phyloP scores from a whole-genome alignment of 2,113 vertebrate species.

The Hypomesus transpacificus region DNA sequence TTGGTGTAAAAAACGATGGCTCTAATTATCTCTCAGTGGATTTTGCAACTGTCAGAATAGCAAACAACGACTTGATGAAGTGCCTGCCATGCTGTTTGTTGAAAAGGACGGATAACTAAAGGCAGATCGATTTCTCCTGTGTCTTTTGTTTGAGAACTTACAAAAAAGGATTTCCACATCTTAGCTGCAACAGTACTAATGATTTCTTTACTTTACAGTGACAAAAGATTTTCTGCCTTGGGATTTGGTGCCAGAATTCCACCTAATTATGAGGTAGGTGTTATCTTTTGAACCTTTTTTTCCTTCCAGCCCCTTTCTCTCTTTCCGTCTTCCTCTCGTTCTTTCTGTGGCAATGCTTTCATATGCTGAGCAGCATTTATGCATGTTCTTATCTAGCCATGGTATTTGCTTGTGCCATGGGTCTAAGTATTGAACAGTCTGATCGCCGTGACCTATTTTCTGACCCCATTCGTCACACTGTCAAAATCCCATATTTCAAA shows the following conservation, averaged over 20 bases:
- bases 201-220: constrained; percentile 71
- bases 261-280: constrained; percentile 90
- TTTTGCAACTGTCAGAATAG: constrained; percentile 28
- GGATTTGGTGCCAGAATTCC: constrained; percentile 95
- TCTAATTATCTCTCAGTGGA: constrained; percentile 29
- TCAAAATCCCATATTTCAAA: constrained; percentile 52
- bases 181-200: constrained; percentile 12
- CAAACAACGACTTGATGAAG: constrained; percentile 33
- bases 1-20: background rate
- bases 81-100: constrained; percentile 13
- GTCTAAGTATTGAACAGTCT: constrained; percentile 10
- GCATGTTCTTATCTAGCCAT: constrained; percentile 15
- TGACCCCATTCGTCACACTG: constrained; percentile 40
- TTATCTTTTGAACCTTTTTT: background rate
- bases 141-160: too few relatives aligned
- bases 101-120: constrained; percentile 46
- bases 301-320: background rate
- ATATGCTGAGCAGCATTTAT: constrained; percentile 20
- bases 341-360: constrained; percentile 23
- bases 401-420: constrained; percentile 26
- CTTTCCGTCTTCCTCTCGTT: background rate
- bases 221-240: constrained; percentile 94
- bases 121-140: too few relatives aligned
- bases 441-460: constrained; percentile 38
- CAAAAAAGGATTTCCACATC: constrained; percentile 20